Evolutionary conservation across 2,113 vertebrate genomes (phyloP).

Genomic region (Phaetusa simplex): DNA sequence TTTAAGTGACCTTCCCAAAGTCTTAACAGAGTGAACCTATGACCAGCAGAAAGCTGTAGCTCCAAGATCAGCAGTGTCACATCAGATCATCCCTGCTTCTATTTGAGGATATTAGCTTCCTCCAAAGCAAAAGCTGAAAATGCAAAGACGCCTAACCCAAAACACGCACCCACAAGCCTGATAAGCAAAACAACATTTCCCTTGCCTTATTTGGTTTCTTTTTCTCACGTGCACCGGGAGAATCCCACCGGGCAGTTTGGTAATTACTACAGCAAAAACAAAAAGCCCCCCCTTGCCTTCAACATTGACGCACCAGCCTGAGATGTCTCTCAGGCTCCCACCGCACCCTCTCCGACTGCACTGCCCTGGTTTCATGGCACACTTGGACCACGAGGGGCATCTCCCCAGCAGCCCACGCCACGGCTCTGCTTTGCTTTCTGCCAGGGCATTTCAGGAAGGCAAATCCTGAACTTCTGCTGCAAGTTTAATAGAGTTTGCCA

Average conservation of each 20-base stretch:
- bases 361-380: neutral
- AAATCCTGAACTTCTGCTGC: neutral
- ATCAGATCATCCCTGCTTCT: neutral
- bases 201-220: neutral
- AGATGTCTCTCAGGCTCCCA: neutral
- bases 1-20: neutral
- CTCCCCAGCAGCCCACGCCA: rapidly evolving
- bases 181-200: neutral
- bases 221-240: neutral
- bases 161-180: neutral
- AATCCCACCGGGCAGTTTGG: neutral
- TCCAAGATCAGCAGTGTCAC: neutral
- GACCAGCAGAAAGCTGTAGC: neutral
- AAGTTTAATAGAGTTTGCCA: neutral
- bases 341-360: neutral
- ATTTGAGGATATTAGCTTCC: neutral
- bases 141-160: neutral
- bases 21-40: neutral
- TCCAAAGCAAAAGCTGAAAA: neutral
- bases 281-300: neutral
- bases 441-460: neutral
- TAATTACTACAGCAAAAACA: neutral
- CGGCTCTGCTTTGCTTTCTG: neutral
- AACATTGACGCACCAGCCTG: rapidly evolving
- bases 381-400: rapidly evolving